Evolutionary conservation across 2,113 vertebrate genomes (phyloP).

Genomic region (Thalassarche chlororhynchos): DNA sequence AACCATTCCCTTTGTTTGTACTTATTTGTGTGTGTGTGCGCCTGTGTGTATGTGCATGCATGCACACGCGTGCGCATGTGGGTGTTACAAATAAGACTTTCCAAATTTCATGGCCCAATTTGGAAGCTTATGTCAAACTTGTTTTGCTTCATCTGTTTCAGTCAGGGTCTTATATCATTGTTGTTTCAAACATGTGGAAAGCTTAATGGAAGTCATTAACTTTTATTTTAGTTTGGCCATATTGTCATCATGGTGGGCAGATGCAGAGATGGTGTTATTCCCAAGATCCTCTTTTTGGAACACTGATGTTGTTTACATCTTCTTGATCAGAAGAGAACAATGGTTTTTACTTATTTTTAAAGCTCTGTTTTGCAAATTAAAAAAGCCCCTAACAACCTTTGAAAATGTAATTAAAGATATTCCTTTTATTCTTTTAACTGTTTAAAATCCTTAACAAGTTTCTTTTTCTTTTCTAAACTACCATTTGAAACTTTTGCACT

Average conservation of each 20-base stretch:
- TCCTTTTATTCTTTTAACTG: constrained; percentile 44
- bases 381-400: constrained; percentile 49
- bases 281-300: constrained; percentile 67
- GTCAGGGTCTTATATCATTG: constrained; percentile 63
- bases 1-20: background rate
- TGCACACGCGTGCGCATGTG: background rate
- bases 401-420: constrained; percentile 41
- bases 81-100: constrained; percentile 11
- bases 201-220: constrained; percentile 74
- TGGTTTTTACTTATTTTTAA: constrained; percentile 60
- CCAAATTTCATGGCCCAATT: constrained; percentile 56
- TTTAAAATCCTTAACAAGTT: constrained; percentile 34
- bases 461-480: background rate
- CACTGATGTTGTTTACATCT: constrained; percentile 65
- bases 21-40: background rate
- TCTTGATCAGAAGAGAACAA: constrained; percentile 66
- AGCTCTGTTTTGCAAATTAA: constrained; percentile 30
- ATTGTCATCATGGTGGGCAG: constrained; percentile 68
- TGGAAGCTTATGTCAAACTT: constrained; percentile 68
- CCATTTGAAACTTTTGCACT: constrained; percentile 29
- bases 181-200: constrained; percentile 71
- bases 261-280: constrained; percentile 65
- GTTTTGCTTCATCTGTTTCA: constrained; percentile 63
- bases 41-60: background rate
- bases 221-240: constrained; percentile 74